Evolutionary conservation across 1,140 invertebrate species (phyloP).

Genomic region (Solenopsis invicta): DNA sequence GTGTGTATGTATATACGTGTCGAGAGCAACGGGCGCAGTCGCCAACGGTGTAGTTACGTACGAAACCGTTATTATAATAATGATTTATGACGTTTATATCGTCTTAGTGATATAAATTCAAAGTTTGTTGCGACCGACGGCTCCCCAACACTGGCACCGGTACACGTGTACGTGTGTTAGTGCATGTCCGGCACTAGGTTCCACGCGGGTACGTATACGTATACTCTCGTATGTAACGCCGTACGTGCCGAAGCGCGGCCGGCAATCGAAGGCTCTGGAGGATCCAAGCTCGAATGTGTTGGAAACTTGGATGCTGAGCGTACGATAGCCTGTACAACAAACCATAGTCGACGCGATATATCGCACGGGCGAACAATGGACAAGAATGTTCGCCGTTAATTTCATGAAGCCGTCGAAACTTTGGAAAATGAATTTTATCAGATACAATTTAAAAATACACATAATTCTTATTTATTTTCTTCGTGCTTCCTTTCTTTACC

Average conservation of each 20-base stretch:
- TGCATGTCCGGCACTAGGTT: slow-evolving; percentile 40
- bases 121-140: slow-evolving; percentile 81
- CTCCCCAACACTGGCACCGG: slow-evolving; percentile 46
- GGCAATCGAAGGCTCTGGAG: slow-evolving; percentile 57
- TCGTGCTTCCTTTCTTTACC: not conserved
- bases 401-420: not conserved
- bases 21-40: slow-evolving; percentile 50
- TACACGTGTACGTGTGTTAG: not conserved
- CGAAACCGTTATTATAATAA: slow-evolving; percentile 82
- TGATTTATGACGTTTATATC: slow-evolving; percentile 85
- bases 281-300: slow-evolving; percentile 49
- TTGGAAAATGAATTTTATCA: not conserved
- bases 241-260: slow-evolving; percentile 59
- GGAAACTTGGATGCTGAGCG: slow-evolving; percentile 53
- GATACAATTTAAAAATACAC: not conserved
- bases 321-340: slow-evolving; percentile 40
- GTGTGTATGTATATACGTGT: not conserved
- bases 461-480: not conserved
- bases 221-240: slow-evolving; percentile 25
- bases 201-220: not conserved
- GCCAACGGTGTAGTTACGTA: slow-evolving; percentile 60
- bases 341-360: slow-evolving; percentile 63
- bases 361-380: slow-evolving; percentile 16
- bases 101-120: slow-evolving; percentile 85
- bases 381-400: slow-evolving; percentile 37